These are phyloP conservation scores for Alviniconcha strummeri DNA, from an alignment of 2,888 invertebrate genomes.

Conservation along the genomic window DNA sequence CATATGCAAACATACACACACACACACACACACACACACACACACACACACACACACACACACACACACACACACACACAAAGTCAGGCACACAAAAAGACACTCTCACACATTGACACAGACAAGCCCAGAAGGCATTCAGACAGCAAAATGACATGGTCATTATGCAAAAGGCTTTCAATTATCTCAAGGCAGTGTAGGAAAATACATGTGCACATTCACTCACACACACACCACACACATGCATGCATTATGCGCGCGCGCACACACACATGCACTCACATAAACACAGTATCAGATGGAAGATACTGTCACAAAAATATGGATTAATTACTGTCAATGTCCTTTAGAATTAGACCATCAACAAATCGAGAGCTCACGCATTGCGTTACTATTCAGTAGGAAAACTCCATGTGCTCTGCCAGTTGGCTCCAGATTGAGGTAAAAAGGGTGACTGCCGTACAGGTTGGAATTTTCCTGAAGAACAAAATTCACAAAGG, in stretches of 20 bases:
- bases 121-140: too few species aligned
- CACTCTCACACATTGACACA: too few species aligned
- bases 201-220: too few species aligned
- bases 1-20: neutral
- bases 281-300: neutral
- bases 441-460: constrained; percentile 87
- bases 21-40: constrained; percentile 8
- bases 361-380: constrained; percentile 20
- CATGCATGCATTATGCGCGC: too few species aligned
- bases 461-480: constrained; percentile 78
- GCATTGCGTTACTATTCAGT: constrained; percentile 77
- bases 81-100: too few species aligned
- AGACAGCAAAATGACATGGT: too few species aligned
- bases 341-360: too few species aligned
- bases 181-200: too few species aligned
- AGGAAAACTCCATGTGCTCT: constrained; percentile 81
- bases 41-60: constrained; percentile 10
- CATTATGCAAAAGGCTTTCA: too few species aligned
- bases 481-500: neutral
- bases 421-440: constrained; percentile 79
- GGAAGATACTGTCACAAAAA: too few species aligned
- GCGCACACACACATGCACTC: neutral
- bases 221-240: too few species aligned
- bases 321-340: too few species aligned
- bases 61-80: constrained; percentile 11